These are phyloP conservation scores for Equus quagga DNA, from an alignment of 2,113 vertebrate species.

Conservation along the genomic window DNA sequence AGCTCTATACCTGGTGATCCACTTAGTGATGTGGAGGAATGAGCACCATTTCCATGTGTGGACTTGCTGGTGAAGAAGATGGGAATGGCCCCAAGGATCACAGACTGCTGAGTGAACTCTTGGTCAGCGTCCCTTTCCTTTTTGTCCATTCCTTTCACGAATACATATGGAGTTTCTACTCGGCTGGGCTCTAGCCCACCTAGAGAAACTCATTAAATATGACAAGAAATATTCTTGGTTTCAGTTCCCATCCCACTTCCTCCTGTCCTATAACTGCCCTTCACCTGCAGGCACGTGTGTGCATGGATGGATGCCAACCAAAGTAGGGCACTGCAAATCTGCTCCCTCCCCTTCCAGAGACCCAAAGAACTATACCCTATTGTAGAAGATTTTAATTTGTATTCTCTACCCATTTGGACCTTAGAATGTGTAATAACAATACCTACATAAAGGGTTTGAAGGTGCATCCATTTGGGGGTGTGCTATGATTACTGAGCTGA, in stretches of 20 bases:
- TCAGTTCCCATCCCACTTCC: background rate
- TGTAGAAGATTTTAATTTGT: background rate
- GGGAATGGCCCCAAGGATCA: background rate
- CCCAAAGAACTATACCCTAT: background rate
- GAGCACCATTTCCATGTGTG: background rate
- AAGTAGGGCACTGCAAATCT: background rate
- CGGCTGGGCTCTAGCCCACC: background rate
- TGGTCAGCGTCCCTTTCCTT: background rate
- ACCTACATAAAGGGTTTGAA: background rate
- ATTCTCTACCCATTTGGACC: background rate
- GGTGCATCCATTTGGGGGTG: background rate
- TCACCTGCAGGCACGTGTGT: background rate
- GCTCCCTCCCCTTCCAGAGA: background rate
- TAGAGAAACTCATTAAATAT: conserved; percentile 17
- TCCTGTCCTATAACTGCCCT: background rate
- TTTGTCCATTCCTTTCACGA: background rate
- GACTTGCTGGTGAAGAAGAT: background rate
- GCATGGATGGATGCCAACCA: background rate
- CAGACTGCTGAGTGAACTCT: background rate
- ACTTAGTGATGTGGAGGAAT: background rate
- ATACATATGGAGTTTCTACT: background rate
- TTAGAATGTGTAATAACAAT: background rate
- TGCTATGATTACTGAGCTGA: background rate
- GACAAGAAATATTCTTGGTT: conserved; percentile 3
- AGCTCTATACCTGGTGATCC: background rate